Conservation (phyloP, 2,113 vertebrate genomes). For the Gallinago paraguaiae region DNA sequence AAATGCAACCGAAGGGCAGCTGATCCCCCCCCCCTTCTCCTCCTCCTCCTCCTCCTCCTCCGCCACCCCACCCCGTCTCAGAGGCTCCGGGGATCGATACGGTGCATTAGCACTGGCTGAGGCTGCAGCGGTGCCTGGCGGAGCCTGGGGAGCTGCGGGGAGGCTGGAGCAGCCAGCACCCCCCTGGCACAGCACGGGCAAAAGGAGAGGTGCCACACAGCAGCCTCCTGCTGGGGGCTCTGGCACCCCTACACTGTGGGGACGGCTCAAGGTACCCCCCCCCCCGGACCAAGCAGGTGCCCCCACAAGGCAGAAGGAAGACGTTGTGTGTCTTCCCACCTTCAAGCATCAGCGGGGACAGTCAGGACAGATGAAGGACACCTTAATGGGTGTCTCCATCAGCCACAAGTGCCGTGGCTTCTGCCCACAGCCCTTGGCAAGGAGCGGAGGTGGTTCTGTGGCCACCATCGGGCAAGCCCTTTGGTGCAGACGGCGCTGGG, state of each 20-base stretch:
- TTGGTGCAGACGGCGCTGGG: neutral
- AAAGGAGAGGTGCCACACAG: neutral
- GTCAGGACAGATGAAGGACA: neutral
- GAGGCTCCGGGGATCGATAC: neutral
- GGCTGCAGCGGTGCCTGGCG: neutral
- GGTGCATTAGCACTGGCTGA: neutral
- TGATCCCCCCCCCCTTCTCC: neutral
- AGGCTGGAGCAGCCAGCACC: rapidly evolving
- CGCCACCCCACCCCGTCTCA: rapidly evolving
- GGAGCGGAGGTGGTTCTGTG: neutral
- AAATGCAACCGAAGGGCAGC: neutral
- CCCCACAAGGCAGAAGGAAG: neutral
- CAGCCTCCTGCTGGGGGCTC: rapidly evolving
- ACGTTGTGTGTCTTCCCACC: neutral
- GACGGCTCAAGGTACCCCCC: neutral
- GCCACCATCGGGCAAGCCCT: neutral
- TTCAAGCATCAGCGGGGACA: neutral
- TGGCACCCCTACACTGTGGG: neutral
- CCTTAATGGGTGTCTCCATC: neutral
- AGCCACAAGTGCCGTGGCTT: neutral
- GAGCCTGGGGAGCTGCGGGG: neutral
- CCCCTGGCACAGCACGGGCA: rapidly evolving
- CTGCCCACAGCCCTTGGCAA: neutral
- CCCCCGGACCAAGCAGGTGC: rapidly evolving
- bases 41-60: neutral